Base-by-base conservation (phyloP, 2,888 invertebrate species). In the Phortica magna region DNA sequence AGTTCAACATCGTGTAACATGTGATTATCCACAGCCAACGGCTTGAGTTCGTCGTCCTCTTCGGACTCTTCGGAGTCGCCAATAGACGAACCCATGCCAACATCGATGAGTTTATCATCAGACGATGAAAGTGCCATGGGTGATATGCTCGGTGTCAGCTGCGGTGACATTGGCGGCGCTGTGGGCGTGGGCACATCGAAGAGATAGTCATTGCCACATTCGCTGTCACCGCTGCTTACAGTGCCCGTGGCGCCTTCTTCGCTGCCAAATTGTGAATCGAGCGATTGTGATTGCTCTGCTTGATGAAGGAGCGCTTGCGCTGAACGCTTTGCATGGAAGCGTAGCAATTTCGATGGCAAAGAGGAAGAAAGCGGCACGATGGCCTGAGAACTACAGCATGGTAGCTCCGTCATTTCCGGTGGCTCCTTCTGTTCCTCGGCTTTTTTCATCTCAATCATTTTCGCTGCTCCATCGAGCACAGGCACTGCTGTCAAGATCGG, bases 11-110 rank as follows among this genome's bases (percentile, higher is more conserved):
- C 90, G 41, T 86, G 84, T 61, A 90, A 81, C 2, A 90, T 89
- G 78, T 92, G 92, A 85, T 91, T 92, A 77, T 92, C 92, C 43
- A 91, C 88, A 9, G 92, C 91, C 77, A 92, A 80, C 3, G 92
- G 92, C 75, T 92, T 91, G 14, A 92, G 81, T 71, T 92, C 91
- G 79, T 92, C 92, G 64, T 91, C 91, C 77, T 91, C 92, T 77
- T 92, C 92, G 0, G 92, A 91, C 68, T 91, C 91, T 77, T 88
- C 90, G 0, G 90, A 90, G 41, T 89, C 89, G 1, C 87, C 89
- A 17, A 90, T 89, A 14, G 90, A 89, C 0, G 89, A 88, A 7
- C 89, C 89, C 88, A 90, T 89, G 75, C 89, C 90, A 17, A 89
- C 88, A 55, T 88, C 89, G 64, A 91, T 83, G n/a, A 89, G 79